Evolutionary conservation across 2,113 vertebrate species (phyloP).

Genomic region (Cervus canadensis): DNA sequence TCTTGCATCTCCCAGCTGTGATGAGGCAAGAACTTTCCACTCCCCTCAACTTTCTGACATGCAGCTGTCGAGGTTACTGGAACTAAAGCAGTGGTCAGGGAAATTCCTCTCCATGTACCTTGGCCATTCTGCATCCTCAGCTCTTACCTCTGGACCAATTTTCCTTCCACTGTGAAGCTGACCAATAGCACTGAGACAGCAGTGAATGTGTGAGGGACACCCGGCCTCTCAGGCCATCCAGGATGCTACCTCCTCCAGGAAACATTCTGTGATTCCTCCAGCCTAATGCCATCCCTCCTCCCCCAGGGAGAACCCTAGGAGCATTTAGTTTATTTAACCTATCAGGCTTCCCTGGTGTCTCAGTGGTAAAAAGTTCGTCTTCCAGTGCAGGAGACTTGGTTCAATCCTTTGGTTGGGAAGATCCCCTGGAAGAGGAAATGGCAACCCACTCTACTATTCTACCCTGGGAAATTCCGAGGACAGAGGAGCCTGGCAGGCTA

Average conservation of each 20-base stretch:
- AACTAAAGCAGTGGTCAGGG: background rate
- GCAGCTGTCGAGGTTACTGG: conserved; percentile 30
- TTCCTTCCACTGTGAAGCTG: background rate
- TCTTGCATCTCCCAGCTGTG: background rate
- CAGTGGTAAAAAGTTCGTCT: background rate
- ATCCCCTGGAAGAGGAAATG: background rate
- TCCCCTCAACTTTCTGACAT: background rate
- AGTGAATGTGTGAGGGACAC: background rate
- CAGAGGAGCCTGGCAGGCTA: background rate
- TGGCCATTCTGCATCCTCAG: background rate
- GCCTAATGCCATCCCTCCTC: background rate
- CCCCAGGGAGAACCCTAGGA: background rate
- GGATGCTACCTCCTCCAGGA: background rate
- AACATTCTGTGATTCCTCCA: background rate
- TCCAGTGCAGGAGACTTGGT: background rate
- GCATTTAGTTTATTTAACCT: background rate
- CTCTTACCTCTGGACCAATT: background rate
- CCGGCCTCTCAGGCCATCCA: background rate
- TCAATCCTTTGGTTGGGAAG: background rate
- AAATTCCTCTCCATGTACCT: background rate
- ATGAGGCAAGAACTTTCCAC: background rate
- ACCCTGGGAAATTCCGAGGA: background rate
- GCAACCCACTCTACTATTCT: background rate
- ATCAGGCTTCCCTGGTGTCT: background rate
- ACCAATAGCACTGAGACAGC: background rate